Evolutionary conservation across 2,113 vertebrate genomes (phyloP).

Genomic region (Platanista minor): DNA sequence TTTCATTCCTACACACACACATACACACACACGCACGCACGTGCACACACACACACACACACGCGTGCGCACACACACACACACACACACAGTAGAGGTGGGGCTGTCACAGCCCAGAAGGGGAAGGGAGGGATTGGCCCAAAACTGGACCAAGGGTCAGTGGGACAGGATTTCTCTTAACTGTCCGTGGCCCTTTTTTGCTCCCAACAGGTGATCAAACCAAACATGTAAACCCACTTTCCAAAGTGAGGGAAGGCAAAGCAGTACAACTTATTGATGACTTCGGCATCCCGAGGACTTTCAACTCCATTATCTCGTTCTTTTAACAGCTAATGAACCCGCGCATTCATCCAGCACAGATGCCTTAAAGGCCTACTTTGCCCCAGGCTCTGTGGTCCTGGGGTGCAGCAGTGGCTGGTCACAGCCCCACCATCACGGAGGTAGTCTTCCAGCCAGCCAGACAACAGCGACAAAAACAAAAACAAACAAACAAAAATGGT

Average conservation of each 20-base stretch:
- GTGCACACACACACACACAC: too few relatives aligned
- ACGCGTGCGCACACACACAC: too few relatives aligned
- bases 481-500: neutral
- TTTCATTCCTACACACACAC: neutral
- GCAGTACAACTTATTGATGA: neutral
- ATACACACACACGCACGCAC: accelerated
- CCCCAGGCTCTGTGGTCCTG: neutral
- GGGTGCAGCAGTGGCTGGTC: neutral
- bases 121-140: neutral
- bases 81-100: neutral
- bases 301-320: neutral
- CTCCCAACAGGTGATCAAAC: neutral
- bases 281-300: neutral
- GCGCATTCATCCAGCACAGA: neutral
- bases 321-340: neutral
- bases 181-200: neutral
- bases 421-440: accelerated
- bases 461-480: neutral
- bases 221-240: neutral
- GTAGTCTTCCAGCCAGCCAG: neutral
- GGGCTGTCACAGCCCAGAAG: neutral
- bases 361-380: neutral
- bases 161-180: neutral
- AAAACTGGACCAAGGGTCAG: neutral
- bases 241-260: neutral